phyloP scores from a whole-genome alignment of 2,888 invertebrate genomes.

The Linnaemya vulpina region DNA sequence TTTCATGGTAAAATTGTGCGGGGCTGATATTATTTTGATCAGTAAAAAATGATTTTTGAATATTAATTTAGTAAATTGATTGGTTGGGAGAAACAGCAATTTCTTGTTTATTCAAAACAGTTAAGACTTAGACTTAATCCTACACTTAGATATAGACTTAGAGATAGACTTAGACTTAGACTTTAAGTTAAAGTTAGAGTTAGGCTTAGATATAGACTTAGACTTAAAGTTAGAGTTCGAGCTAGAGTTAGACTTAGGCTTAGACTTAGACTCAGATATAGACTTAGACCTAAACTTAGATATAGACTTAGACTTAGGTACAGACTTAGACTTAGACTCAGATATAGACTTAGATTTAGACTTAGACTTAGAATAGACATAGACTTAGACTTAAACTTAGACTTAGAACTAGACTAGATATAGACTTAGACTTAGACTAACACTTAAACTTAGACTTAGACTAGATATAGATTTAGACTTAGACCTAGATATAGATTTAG shows the following conservation, averaged over 20 bases:
- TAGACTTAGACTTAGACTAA: too few species aligned
- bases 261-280: not conserved
- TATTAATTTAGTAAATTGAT: conserved; percentile 14
- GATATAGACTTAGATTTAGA: too few species aligned
- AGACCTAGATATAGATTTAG: too few species aligned
- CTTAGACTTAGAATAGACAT: too few species aligned
- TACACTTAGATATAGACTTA: not conserved
- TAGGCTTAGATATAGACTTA: not conserved
- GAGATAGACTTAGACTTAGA: not conserved
- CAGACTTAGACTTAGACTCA: too few species aligned
- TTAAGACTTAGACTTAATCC: not conserved
- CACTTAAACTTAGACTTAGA: too few species aligned
- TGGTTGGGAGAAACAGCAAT: not conserved
- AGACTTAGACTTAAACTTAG: too few species aligned
- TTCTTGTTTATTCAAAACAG: not conserved
- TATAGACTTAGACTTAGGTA: too few species aligned
- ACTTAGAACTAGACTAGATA: not conserved
- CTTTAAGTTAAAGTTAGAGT: too few species aligned
- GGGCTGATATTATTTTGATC: conserved; percentile 37
- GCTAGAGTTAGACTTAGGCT: not conserved
- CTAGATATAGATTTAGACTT: too few species aligned
- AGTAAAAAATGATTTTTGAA: conserved; percentile 45
- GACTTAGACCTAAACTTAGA: not conserved
- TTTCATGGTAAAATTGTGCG: conserved; percentile 19
- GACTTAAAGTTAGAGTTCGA: too few species aligned